Evolutionary conservation across 2,113 vertebrate genomes (phyloP).

Genomic region (Oenanthe melanoleuca): DNA sequence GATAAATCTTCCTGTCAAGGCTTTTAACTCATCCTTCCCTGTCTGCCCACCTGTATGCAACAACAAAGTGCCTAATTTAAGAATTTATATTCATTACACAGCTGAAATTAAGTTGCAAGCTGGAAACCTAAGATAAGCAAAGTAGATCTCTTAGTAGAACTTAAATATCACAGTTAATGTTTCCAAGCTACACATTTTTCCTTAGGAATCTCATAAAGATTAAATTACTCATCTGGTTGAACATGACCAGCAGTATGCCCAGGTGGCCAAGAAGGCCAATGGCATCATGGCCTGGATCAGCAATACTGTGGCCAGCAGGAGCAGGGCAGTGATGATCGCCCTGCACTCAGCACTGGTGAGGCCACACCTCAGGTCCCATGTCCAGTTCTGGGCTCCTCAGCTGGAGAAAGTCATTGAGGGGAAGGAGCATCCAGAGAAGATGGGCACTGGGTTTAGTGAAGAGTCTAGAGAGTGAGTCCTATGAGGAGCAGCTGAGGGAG

Average conservation of each 20-base stretch:
- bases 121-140: neutral
- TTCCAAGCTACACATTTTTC: accelerated
- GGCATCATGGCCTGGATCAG: neutral
- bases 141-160: neutral
- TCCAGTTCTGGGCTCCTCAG: neutral
- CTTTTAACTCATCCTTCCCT: neutral
- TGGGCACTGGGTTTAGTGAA: neutral
- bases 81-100: neutral
- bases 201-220: neutral
- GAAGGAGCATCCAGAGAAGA: neutral
- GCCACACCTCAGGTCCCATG: accelerated
- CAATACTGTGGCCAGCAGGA: neutral
- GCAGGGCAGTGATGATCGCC: accelerated
- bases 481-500: neutral
- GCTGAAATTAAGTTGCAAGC: neutral
- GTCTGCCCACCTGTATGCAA: neutral
- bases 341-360: accelerated
- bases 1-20: neutral
- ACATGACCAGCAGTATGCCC: neutral
- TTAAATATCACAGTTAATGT: neutral
- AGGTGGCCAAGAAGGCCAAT: neutral
- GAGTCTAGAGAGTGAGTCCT: neutral
- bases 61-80: neutral
- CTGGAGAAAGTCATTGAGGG: neutral
- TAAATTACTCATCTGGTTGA: neutral